Evolutionary conservation across 2,797 vertebrate species (phyloP).

Genomic region (Argentina silus): DNA sequence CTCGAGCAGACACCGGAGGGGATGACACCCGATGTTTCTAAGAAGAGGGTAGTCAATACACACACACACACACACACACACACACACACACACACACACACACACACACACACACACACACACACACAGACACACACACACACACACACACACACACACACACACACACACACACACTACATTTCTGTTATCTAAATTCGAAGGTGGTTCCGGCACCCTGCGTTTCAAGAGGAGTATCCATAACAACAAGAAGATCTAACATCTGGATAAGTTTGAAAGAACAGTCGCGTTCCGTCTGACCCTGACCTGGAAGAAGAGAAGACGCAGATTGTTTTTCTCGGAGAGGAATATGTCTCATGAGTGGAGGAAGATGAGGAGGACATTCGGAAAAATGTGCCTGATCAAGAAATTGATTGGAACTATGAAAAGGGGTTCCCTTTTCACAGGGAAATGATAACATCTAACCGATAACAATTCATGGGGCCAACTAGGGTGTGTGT

Average conservation of each 20-base stretch:
- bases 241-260: neutral
- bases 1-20: conserved; percentile 30
- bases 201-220: no score
- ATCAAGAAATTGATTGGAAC: neutral
- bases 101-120: no score
- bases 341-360: neutral
- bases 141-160: no score
- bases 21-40: conserved; percentile 20
- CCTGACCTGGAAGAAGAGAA: neutral
- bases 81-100: no score
- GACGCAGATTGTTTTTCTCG: no score
- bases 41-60: conserved; percentile 24
- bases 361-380: neutral
- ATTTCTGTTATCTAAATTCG: no score
- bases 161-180: conserved; percentile 7
- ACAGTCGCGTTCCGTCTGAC: neutral
- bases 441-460: neutral
- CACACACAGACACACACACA: no score
- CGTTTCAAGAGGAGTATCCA: neutral
- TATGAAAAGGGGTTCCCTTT: neutral
- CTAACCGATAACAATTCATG: neutral
- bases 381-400: neutral
- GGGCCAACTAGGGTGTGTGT: no score
- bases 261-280: neutral
- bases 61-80: neutral